Evolutionary conservation across 2,113 vertebrate species (phyloP), one percentile per base, ranked within the genome.

Genomic region (Pelecanoides urinatrix): DNA sequence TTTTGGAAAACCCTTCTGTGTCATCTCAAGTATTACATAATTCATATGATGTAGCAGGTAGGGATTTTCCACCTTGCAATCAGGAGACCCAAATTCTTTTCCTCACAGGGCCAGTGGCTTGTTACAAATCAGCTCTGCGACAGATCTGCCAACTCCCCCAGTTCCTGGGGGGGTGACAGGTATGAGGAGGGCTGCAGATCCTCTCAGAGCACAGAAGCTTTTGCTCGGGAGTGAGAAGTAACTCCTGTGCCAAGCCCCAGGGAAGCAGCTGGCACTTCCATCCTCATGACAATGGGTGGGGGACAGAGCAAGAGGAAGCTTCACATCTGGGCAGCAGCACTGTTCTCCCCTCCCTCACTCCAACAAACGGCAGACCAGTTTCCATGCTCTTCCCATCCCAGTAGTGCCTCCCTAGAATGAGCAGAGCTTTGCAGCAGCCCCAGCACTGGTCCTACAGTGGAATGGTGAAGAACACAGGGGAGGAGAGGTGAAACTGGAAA

Each of bases 51-150:
- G 34, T 18, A 30, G 44, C 59, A 58, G 50, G 58, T 8, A 36
- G 42, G 45, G 45, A 36, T 44, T 61, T 59, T 38, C 11, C 52
- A 86, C 17, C 34, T 65, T 32, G 18, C 18, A 4, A 3, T 11
- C 53, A 59, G 56, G 36, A 74, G 45, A n/a, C 34, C 29, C 14
- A 26, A 25, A 47, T 59, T 40, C 11, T 61, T 52, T 40, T 42
- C 53, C 9, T 18, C 5, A 7, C 4, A 1, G 6, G 21, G 27
- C n/a, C n/a, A n/a, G n/a, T n/a, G n/a, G n/a, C 75, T 44, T 5
- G 16, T 67, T 59, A 47, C 11, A 55, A 10, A 62, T 30, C 11
- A 70, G 55, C 40, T 0, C 8, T 10, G 13, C 49, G 36, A 18
- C 8, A 29, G 36, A 8, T 19, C 4, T 32, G 42, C 40, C 40